Base-by-base conservation (phyloP, 2,113 vertebrate species). In the Carlito syrichta region DNA sequence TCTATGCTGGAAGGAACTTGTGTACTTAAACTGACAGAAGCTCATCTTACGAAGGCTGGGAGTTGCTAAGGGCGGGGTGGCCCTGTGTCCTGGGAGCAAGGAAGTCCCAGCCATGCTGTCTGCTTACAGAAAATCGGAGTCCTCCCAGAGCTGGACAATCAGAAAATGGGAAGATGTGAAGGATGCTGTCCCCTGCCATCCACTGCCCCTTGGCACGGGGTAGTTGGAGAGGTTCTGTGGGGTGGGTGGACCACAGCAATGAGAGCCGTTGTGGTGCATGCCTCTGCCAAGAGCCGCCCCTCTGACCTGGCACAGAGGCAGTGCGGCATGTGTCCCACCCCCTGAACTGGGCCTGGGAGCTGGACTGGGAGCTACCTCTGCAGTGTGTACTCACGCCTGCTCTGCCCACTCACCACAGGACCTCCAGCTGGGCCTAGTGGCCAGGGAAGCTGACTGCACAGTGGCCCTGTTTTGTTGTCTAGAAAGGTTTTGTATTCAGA, bases 281-380 rank as follows among this genome's bases (percentile, higher is more conserved):
- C 43, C 68, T 85, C n/a, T 30, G 30, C 54, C 16, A 7, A 85
- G 73, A 89, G 89, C 22, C 4, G 0, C 30, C 58, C 45, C n/a
- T 85, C 43, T n/a, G 22, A 52, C n/a, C 48, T 32, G 17, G 8
- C 45, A 0, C 50, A n/a, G 60, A 48, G 9, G 8, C 17, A 10
- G 11, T 0, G 0, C n/a, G 71, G 38, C 0, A 25, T 17, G 25
- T 38, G 45, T n/a, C n/a, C 30, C 45, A 35, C 48, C 27, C 30
- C 25, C 35, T 58, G 20, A 78, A 48, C 9, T 5, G 8, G 69
- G 40, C 6, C 78, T n/a, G 10, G 30, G 45, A 86, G 56, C 32
- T 43, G 40, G n/a, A n/a, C n/a, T n/a, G n/a, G n/a, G n/a, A n/a
- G 12, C 9, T 68, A 2, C 35, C 32, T 50, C n/a, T 60, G 50